Evolutionary conservation across 2,113 vertebrate species (phyloP).

Genomic region (Ursus arctos): DNA sequence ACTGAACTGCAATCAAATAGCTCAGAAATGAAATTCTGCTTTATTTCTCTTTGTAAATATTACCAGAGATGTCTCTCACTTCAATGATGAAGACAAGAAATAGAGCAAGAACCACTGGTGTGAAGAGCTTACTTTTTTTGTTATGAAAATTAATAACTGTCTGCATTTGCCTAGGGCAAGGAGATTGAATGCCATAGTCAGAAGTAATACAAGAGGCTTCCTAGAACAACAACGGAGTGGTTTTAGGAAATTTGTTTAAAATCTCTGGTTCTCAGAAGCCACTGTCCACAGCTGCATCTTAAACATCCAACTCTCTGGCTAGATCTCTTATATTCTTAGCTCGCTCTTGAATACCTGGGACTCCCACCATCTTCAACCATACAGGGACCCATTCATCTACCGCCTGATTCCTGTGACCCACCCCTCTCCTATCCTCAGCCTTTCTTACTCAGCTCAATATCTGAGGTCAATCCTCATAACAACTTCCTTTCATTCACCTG

Average conservation of each 20-base stretch:
- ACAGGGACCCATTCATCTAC: not conserved
- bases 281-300: not conserved
- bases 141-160: slow-evolving; percentile 41
- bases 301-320: not conserved
- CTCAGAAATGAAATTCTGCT: not conserved
- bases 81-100: slow-evolving; percentile 32
- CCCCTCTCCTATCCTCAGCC: not conserved
- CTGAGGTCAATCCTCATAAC: not conserved
- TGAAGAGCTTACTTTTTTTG: not conserved
- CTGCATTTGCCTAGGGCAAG: not conserved
- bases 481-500: not conserved
- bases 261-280: not conserved
- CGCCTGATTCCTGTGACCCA: not conserved
- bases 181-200: not conserved
- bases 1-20: not conserved
- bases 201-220: not conserved
- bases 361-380: not conserved
- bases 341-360: not conserved
- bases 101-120: not conserved
- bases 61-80: not conserved
- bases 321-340: not conserved
- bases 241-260: not conserved
- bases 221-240: not conserved
- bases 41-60: slow-evolving; percentile 20
- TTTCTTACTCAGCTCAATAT: not conserved